Evolutionary conservation across 2,113 vertebrate species (phyloP).

Genomic region (Furnarius figulus): DNA sequence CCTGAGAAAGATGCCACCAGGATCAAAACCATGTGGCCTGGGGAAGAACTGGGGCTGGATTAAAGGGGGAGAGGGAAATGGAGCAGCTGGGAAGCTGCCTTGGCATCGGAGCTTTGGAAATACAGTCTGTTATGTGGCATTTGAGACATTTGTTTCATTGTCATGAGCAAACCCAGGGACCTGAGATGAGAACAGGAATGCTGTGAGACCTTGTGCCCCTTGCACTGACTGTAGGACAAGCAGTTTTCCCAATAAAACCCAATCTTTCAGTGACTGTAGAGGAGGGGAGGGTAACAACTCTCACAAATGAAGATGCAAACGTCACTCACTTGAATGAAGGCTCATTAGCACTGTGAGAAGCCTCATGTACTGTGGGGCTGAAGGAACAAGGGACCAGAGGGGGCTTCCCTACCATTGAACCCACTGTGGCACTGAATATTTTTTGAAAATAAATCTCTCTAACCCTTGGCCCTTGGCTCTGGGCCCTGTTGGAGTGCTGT

Average conservation of each 20-base stretch:
- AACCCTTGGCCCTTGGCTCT: background rate
- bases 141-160: background rate
- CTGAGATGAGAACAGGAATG: background rate
- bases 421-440: background rate
- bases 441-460: background rate
- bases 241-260: background rate
- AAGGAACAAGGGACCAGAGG: background rate
- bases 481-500: background rate
- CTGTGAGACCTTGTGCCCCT: background rate
- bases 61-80: background rate
- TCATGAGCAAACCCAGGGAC: background rate
- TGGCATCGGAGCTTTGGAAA: background rate
- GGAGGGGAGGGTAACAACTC: background rate
- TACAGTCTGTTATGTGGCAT: background rate
- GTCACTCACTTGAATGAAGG: background rate
- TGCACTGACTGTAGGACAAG: background rate
- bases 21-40: background rate
- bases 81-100: background rate
- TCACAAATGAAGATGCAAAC: background rate
- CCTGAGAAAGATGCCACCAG: background rate
- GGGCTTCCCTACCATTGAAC: background rate
- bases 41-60: background rate
- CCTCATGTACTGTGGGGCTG: background rate
- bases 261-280: background rate
- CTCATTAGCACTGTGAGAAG: background rate